Evolutionary conservation across 2,888 invertebrate species (phyloP).

Genomic region (Endomychus coccineus): DNA sequence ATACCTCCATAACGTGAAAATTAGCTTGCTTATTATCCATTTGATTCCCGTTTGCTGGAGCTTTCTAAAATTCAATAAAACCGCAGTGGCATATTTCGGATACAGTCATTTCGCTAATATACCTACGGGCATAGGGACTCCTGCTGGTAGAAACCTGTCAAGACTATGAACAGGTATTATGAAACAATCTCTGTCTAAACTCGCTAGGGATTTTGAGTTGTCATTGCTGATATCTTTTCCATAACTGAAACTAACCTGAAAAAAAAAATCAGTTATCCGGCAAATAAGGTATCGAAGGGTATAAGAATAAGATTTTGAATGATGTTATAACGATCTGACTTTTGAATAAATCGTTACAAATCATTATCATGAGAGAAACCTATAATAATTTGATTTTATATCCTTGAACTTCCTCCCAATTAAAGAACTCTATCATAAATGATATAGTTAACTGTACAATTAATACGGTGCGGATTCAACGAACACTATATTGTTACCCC

Average conservation of each 20-base stretch:
- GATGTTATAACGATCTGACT: too few species aligned
- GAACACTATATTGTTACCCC: too few species aligned
- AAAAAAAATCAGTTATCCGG: too few species aligned
- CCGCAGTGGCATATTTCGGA: background rate
- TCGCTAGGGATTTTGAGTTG: conserved; percentile 60
- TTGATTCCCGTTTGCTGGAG: conserved; percentile 31
- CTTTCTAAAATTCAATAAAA: conserved; percentile 31
- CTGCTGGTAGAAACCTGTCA: conserved; percentile 81
- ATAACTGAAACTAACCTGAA: conserved; percentile 36
- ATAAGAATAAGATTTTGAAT: too few species aligned
- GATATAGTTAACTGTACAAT: too few species aligned
- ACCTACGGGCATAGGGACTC: conserved; percentile 66
- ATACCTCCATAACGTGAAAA: conserved; percentile 41
- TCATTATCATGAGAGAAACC: too few species aligned
- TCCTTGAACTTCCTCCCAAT: too few species aligned
- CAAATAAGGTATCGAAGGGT: too few species aligned
- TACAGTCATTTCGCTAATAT: conserved; percentile 11
- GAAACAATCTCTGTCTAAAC: conserved; percentile 83
- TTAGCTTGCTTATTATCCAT: conserved; percentile 37
- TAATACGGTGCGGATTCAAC: too few species aligned
- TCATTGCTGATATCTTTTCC: conserved; percentile 27
- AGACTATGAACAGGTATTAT: conserved; percentile 87
- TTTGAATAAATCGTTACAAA: too few species aligned
- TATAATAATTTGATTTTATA: too few species aligned
- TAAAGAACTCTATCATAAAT: too few species aligned